These are phyloP conservation scores for Rhyacophila evoluta DNA, from an alignment of 2,888 invertebrate species.

Conservation along the genomic window DNA sequence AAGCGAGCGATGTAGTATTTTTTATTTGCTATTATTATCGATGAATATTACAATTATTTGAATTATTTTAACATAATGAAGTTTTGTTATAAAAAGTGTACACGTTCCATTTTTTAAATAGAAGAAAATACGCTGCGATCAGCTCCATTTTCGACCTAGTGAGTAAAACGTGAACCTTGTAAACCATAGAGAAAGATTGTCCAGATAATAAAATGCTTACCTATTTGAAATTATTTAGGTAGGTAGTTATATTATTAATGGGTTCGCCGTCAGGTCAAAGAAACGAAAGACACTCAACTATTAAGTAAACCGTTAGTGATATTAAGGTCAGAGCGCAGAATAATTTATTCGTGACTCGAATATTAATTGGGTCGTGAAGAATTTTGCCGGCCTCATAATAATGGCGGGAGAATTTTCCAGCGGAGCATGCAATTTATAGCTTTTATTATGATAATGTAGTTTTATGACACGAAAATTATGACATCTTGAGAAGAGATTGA, in stretches of 20 bases:
- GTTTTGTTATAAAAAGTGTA: no score
- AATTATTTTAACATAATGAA: no score
- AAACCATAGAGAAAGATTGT: not conserved
- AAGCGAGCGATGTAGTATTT: no score
- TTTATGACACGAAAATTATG: not conserved
- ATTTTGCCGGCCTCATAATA: not conserved
- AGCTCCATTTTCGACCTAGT: no score
- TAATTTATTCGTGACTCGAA: not conserved
- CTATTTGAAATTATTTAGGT: not conserved
- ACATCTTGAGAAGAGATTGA: not conserved
- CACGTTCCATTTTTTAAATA: no score
- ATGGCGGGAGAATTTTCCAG: not conserved
- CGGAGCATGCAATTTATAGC: not conserved
- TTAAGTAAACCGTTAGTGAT: slow-evolving; percentile 10
- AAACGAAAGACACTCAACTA: not conserved
- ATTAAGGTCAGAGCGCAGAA: not conserved
- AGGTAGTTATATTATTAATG: no score
- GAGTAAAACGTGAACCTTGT: not conserved
- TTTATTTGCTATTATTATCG: no score
- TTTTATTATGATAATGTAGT: not conserved
- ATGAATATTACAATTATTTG: no score
- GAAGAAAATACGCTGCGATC: no score
- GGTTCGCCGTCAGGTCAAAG: not conserved
- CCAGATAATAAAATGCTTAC: not conserved
- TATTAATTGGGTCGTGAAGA: slow-evolving; percentile 17